Conservation (phyloP, 2,113 vertebrate genomes). For the Percina caprodes region DNA sequence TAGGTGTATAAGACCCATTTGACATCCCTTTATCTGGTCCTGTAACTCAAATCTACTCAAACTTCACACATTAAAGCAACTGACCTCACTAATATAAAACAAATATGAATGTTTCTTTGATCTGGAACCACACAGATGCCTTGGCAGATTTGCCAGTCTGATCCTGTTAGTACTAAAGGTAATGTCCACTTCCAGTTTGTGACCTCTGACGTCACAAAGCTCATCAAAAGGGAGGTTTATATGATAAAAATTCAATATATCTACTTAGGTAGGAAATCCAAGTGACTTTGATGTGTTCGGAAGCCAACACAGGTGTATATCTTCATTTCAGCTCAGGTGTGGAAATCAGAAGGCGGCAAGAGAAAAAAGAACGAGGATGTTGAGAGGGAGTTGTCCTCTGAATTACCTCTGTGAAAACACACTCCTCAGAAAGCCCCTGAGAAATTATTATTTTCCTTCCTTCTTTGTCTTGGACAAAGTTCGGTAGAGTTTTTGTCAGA, state of each 20-base stretch:
- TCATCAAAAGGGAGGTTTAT: slow-evolving; percentile 8
- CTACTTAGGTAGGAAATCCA: not conserved
- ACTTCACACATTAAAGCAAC: slow-evolving; percentile 38
- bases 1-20: slow-evolving; percentile 10
- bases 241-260: slow-evolving; percentile 14
- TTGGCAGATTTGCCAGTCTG: slow-evolving; percentile 30
- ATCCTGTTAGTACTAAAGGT: slow-evolving; percentile 23
- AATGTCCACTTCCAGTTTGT: not conserved
- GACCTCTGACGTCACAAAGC: not conserved
- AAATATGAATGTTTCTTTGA: slow-evolving; percentile 20
- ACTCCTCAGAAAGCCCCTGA: slow-evolving; percentile 56
- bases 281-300: not conserved
- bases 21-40: not conserved
- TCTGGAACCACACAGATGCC: slow-evolving; percentile 3
- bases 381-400: slow-evolving; percentile 68
- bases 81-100: slow-evolving; percentile 2
- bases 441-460: slow-evolving; percentile 71
- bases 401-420: slow-evolving; percentile 69
- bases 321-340: slow-evolving; percentile 36
- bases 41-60: not conserved
- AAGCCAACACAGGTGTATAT: slow-evolving; percentile 17
- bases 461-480: slow-evolving; percentile 71
- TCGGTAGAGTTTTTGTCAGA: slow-evolving; percentile 56
- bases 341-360: slow-evolving; percentile 13
- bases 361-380: slow-evolving; percentile 5